Conservation (phyloP, 1,140 invertebrate genomes). For the Thaumetopoea pityocampa region DNA sequence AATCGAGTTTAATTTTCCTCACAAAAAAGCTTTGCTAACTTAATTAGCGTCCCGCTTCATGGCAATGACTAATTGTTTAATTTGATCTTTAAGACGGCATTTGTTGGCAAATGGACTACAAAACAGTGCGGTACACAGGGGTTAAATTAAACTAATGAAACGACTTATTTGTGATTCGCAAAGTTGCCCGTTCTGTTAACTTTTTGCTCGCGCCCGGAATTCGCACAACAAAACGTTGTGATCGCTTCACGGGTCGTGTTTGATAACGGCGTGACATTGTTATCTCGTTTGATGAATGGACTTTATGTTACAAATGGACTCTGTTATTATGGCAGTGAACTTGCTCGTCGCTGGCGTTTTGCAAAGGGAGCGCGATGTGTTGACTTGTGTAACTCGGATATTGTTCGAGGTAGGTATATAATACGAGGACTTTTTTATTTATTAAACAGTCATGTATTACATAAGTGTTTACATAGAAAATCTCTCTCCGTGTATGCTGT, state of each 20-base stretch:
- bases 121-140: neutral
- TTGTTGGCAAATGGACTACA: neutral
- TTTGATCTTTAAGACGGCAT: too few species aligned
- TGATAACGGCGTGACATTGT: constrained; percentile 62
- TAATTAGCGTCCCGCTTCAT: too few species aligned
- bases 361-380: constrained; percentile 20
- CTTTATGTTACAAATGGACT: constrained; percentile 64
- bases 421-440: too few species aligned
- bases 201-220: constrained; percentile 37
- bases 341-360: constrained; percentile 32
- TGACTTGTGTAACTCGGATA: too few species aligned
- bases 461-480: too few species aligned
- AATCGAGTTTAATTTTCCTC: too few species aligned
- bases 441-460: neutral
- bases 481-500: too few species aligned
- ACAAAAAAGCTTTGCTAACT: too few species aligned
- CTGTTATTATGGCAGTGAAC: constrained; percentile 56
- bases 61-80: too few species aligned
- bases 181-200: constrained; percentile 52
- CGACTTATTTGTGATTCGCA: constrained; percentile 32
- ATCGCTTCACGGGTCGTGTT: constrained; percentile 58
- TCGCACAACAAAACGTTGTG: constrained; percentile 54
- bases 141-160: constrained; percentile 34
- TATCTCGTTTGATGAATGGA: constrained; percentile 67
- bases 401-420: too few species aligned